These are phyloP conservation scores for Plagodis dolabraria DNA, from an alignment of 2,888 invertebrate species.

Conservation along the genomic window DNA sequence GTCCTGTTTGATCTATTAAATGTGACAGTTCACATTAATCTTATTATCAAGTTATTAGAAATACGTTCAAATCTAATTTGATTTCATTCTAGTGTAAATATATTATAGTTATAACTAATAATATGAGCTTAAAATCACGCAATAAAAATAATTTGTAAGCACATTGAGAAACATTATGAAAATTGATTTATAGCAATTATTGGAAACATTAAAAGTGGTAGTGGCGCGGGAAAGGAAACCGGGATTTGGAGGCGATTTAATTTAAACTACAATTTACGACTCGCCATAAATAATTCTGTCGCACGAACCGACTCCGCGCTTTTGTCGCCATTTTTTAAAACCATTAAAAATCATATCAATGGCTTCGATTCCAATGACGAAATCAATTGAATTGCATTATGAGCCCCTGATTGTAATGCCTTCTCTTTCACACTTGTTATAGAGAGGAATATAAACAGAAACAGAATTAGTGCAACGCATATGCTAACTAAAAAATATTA, in stretches of 20 bases:
- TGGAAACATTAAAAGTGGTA: constrained; percentile 65
- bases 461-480: constrained; percentile 54
- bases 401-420: constrained; percentile 44
- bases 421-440: constrained; percentile 59
- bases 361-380: constrained; percentile 69
- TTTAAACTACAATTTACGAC: constrained; percentile 80
- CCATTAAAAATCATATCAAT: constrained; percentile 83
- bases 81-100: no score
- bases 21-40: no score
- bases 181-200: constrained; percentile 75
- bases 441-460: constrained; percentile 49
- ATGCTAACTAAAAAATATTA: constrained; percentile 61
- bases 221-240: constrained; percentile 63
- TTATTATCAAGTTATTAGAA: no score
- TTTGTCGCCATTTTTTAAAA: constrained; percentile 80
- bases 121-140: constrained; percentile 10
- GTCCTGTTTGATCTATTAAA: no score
- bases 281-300: constrained; percentile 75
- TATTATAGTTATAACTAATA: background rate
- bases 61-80: no score
- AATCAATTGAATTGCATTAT: constrained; percentile 66
- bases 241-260: constrained; percentile 76
- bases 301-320: constrained; percentile 66
- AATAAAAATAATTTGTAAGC: constrained; percentile 43
- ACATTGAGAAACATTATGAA: constrained; percentile 42